Base-by-base conservation (phyloP, 2,888 invertebrate species). In the Noctua janthe region DNA sequence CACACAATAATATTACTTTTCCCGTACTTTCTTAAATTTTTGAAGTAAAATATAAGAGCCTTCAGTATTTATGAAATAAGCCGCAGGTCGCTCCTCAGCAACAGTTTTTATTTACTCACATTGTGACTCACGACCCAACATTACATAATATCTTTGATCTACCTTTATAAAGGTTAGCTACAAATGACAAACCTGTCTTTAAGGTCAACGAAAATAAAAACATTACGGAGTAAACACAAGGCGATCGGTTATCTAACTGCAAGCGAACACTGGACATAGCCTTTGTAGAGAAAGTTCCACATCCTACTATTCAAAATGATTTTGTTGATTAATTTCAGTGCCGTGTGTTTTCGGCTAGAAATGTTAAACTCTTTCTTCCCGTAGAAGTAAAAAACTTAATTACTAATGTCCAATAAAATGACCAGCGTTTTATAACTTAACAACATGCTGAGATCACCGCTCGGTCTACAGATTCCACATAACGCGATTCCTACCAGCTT, bases 121-220 rank as follows among this genome's bases (percentile, higher is more conserved):
- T 10, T 54, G 47, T 64, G 35, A 74, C 20, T 74, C 70, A 72
- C 43, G 66, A n/a, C 35, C n/a, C 7, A 8, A 20, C 29, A 79
- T 80, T 78, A 79, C 76, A 62, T 71, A 80, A 74, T 78, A 76
- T 62, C 15, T 70, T 77, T 84, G 64, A 77, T 81, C 49, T 82
- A 84, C 76, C 43, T 67, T 66, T 23, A 49, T 51, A 80, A 79
- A 86, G 74, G 74, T 82, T 79, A 78, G n/a, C 77, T 71, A 71
- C 56, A 79, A 80, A 77, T 74, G 43, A 76, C 70, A 77, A 80
- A 85, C 76, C 75, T 66, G 81, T 81, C 67, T 81, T 71, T 62
- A 77, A 73, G 75, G 75, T 75, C 71, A 81, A 79, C 76, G 54
- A 87, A 77, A 77, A 76, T 73, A 76, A 85, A 71, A 77, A 84